A percentile compares a stretch with the other conserved stretches of the same genome.
phyloP scores from a whole-genome alignment of 1,140 invertebrate species.

The Aphelinus atriplicis region DNA sequence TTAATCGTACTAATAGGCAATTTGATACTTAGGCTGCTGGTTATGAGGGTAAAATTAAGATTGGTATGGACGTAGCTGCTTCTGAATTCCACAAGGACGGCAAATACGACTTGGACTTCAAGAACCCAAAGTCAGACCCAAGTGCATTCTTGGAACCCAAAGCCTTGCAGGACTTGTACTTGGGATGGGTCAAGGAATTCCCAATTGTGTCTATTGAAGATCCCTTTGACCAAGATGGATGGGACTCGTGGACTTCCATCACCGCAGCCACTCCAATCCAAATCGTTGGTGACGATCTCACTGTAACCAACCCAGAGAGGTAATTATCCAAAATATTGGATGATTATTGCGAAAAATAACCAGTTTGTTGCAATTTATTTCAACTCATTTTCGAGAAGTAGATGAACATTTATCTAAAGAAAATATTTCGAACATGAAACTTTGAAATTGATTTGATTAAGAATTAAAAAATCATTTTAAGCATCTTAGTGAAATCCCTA shows the following conservation, averaged over 20 bases:
- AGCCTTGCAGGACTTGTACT: constrained; percentile 87
- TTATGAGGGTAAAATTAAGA: constrained; percentile 72
- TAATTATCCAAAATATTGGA: constrained; percentile 36
- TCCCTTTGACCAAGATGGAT: constrained; percentile 98
- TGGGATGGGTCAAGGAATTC: constrained; percentile 92
- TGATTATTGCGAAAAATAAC: too few species aligned
- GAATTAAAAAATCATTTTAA: too few species aligned
- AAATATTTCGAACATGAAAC: too few species aligned
- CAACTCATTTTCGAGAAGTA: too few species aligned
- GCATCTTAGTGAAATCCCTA: too few species aligned
- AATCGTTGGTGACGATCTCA: constrained; percentile 97
- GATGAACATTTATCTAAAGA: too few species aligned
- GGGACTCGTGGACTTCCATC: constrained; percentile 90
- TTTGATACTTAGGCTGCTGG: constrained; percentile 68
- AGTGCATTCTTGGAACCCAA: constrained; percentile 80
- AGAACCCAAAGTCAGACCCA: constrained; percentile 90
- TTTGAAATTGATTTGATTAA: too few species aligned
- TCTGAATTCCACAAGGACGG: constrained; percentile 93
- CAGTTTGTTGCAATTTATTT: too few species aligned
- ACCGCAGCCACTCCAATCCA: constrained; percentile 85
- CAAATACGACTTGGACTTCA: constrained; percentile 97
- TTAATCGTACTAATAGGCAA: constrained; percentile 56
- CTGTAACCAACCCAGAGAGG: constrained; percentile 84
- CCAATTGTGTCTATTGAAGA: constrained; percentile 99
- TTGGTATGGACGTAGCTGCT: constrained; percentile 99